A percentile compares a stretch with the other conserved stretches of the same genome.
Conservation (phyloP, 1,140 invertebrate genomes). For the Bombus polaris region DNA sequence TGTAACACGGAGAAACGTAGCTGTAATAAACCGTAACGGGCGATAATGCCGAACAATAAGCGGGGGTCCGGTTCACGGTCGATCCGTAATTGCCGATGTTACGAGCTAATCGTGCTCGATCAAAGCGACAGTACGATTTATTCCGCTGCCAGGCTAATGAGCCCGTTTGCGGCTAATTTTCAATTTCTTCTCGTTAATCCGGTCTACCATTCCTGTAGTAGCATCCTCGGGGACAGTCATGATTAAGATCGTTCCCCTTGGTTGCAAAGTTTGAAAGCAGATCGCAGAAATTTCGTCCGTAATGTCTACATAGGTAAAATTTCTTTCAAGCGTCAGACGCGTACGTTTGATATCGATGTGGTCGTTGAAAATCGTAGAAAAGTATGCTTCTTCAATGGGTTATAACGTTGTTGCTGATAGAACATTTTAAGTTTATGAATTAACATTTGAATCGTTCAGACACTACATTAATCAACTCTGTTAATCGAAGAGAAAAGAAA, state of each 20-base stretch:
- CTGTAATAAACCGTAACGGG: slow-evolving; percentile 48
- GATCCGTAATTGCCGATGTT: slow-evolving; percentile 48
- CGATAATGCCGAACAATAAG: slow-evolving; percentile 50
- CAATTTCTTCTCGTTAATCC: slow-evolving; percentile 25
- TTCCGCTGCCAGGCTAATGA: neutral
- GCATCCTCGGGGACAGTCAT: neutral
- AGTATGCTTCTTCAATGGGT: too few species aligned
- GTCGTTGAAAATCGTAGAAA: too few species aligned
- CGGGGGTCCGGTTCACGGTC: slow-evolving; percentile 15
- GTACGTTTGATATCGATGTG: too few species aligned
- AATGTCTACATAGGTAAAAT: too few species aligned
- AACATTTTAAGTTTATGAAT: too few species aligned
- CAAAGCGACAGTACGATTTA: slow-evolving; percentile 26
- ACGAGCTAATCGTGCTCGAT: slow-evolving; percentile 41
- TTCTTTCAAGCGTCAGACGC: too few species aligned
- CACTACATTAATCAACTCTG: too few species aligned
- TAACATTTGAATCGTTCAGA: too few species aligned
- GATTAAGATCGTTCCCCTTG: slow-evolving; percentile 2
- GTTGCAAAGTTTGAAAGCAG: too few species aligned
- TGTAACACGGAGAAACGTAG: slow-evolving; percentile 50
- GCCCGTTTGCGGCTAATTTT: slow-evolving; percentile 31
- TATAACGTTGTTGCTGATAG: too few species aligned
- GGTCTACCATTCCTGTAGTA: neutral
- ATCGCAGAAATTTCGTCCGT: too few species aligned
- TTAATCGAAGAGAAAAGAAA: too few species aligned